Evolutionary conservation across 1,140 invertebrate genomes (phyloP).

Genomic region (Drosophila pachea): DNA sequence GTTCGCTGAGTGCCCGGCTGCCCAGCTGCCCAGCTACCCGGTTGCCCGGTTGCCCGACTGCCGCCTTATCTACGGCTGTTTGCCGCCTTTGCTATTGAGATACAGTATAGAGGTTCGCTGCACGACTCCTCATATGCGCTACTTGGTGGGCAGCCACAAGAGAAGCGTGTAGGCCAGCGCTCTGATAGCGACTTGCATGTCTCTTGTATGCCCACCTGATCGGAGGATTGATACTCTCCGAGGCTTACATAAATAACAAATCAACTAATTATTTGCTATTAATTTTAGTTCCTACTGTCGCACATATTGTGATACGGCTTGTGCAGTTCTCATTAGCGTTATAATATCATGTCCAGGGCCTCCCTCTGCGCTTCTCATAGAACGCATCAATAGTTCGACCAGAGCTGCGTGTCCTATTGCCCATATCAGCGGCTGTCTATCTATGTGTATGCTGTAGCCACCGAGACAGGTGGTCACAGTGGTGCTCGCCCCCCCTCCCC

Average conservation of each 20-base stretch:
- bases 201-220: slow-evolving; percentile 35
- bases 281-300: too few species aligned
- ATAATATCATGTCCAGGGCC: not conserved
- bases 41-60: slow-evolving; percentile 4
- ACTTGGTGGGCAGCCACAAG: slow-evolving; percentile 27
- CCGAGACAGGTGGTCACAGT: slow-evolving; percentile 56
- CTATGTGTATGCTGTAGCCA: slow-evolving; percentile 32
- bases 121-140: slow-evolving; percentile 25
- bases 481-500: slow-evolving; percentile 1
- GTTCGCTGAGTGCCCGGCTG: not conserved
- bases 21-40: too few species aligned
- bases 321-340: too few species aligned
- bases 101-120: slow-evolving; percentile 16
- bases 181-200: slow-evolving; percentile 22
- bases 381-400: slow-evolving; percentile 20
- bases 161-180: slow-evolving; percentile 25
- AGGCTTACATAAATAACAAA: too few species aligned
- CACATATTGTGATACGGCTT: too few species aligned
- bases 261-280: too few species aligned
- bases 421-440: slow-evolving; percentile 28
- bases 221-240: not conserved
- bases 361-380: slow-evolving; percentile 20
- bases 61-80: slow-evolving; percentile 33
- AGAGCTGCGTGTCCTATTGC: not conserved
- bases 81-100: slow-evolving; percentile 44